Evolutionary conservation across 2,797 vertebrate genomes (phyloP).

Genomic region (Sciurus vulgaris): DNA sequence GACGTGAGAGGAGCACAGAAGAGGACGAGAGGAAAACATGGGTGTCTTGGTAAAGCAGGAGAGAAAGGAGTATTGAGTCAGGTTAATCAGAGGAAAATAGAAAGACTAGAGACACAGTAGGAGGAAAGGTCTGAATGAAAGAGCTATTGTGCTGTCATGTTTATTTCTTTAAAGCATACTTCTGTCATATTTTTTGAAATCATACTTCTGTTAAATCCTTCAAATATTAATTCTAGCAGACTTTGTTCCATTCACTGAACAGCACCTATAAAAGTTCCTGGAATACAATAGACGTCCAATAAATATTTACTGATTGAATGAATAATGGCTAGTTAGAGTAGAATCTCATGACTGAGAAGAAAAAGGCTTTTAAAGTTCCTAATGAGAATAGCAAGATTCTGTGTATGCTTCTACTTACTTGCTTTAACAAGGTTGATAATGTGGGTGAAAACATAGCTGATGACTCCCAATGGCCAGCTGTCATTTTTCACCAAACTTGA

Average conservation of each 20-base stretch:
- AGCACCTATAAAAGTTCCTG: not conserved
- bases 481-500: not conserved
- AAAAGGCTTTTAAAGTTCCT: not conserved
- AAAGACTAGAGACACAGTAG: not conserved
- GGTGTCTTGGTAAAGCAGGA: not conserved
- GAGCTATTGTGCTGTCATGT: not conserved
- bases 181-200: not conserved
- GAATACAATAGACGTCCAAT: not conserved
- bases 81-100: not conserved
- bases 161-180: not conserved
- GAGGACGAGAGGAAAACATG: not conserved
- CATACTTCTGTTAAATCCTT: not conserved
- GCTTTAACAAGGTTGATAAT: not conserved
- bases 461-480: not conserved
- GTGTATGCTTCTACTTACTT: not conserved
- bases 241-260: constrained; percentile 15
- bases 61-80: not conserved
- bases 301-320: not conserved
- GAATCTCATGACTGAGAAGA: not conserved
- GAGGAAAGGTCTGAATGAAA: constrained; percentile 11
- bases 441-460: not conserved
- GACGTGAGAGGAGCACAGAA: not conserved
- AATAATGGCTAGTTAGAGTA: not conserved
- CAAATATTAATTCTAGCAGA: not conserved
- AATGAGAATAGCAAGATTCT: not conserved